Base-by-base conservation (phyloP, 1,140 invertebrate genomes). In the Nixonia krombeini region DNA sequence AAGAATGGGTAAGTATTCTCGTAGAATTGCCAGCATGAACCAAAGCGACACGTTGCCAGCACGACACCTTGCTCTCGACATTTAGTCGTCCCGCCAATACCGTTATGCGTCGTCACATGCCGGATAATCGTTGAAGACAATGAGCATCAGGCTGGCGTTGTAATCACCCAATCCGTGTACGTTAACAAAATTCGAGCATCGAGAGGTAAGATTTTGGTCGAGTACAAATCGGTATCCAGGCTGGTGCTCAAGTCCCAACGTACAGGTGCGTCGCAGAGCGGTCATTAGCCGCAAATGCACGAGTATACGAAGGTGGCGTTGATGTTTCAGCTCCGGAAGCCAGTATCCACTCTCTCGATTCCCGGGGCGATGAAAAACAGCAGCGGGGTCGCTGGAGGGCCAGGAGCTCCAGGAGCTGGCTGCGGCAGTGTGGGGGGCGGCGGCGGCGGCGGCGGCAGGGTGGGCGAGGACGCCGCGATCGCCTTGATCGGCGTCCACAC, bases 271-370 rank as follows among this genome's bases (percentile, higher is more conserved):
- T 31, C 25, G 12, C n/a, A 16, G 28, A 5, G 8, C 31, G 44
- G 9, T 29, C n/a, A n/a, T 16, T 15, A 47, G 9, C 29, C 5
- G 9, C 18, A 47, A 35, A 35, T 18, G 61, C 47, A 49, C 55
- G 42, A 62, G 46, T 53, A 69, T 68, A 65, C 52, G 52, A 58
- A 55, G 51, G 18, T 41, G 23, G 40, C 13, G 56, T 42, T 38
- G 57, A 64, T 84, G 67, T 91, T 92, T 50, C 90, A 96, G 94
- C 90, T 98, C 84, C 94, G 96, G 87, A 97, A 97, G 90, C 95
- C 96, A 86, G 92, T 93, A 83, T 97, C 96, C 84, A 96, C 96
- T 83, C 91, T 96, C 78, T 97, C 95, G 87, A 96, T 96, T 85
- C 94, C 95, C 78, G 94, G 94, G 83, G 93, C 93, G 83, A 94